phyloP scores from a whole-genome alignment of 2,888 invertebrate genomes.

The Bimastos eiseni region DNA sequence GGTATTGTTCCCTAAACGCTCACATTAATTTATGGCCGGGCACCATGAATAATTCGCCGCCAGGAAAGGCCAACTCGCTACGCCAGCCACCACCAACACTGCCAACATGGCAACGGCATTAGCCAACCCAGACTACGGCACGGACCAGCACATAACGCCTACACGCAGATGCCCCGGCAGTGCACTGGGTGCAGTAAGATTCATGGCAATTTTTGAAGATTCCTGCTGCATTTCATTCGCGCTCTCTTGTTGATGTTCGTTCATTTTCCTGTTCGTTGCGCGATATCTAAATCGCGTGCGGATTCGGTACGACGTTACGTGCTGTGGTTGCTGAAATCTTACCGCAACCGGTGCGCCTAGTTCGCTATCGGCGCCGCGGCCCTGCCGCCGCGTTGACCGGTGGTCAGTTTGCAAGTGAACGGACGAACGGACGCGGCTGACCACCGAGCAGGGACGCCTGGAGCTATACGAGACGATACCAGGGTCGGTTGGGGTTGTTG shows the following conservation, averaged over 20 bases:
- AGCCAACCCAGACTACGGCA: background rate
- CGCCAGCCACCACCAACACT: background rate
- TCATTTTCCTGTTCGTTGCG: too few relatives aligned
- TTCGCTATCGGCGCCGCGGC: background rate
- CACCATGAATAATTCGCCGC: slow-evolving; percentile 14
- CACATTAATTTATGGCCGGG: background rate
- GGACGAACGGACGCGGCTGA: background rate
- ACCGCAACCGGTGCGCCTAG: background rate
- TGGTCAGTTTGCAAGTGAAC: background rate
- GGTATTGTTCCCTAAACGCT: background rate
- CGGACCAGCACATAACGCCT: background rate
- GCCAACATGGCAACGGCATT: background rate
- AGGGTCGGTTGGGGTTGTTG: background rate
- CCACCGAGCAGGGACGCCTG: background rate
- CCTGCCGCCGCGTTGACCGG: slow-evolving; percentile 2
- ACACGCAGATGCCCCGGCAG: background rate
- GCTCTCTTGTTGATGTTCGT: background rate
- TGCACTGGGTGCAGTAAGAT: background rate
- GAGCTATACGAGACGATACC: background rate
- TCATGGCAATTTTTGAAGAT: background rate
- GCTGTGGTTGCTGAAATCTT: background rate
- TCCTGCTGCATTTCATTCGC: background rate
- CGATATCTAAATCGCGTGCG: too few relatives aligned
- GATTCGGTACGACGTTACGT: background rate
- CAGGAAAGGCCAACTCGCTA: background rate